Evolutionary conservation across 2,888 invertebrate species (phyloP).

Genomic region (Lasioglossum marginatum): DNA sequence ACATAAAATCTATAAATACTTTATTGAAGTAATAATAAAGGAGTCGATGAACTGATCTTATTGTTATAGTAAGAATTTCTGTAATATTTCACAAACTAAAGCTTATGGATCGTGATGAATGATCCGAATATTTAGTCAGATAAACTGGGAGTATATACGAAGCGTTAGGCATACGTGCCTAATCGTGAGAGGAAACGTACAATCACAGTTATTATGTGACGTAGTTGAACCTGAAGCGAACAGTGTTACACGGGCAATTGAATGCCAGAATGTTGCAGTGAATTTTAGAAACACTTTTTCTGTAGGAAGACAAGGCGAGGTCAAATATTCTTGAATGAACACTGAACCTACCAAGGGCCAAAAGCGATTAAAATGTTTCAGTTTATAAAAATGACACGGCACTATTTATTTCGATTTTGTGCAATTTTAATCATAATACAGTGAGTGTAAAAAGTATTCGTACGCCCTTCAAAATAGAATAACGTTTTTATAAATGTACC

Average conservation of each 20-base stretch:
- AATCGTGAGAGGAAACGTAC: conserved; percentile 44
- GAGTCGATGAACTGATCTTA: background rate
- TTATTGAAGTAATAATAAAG: background rate
- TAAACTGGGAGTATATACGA: background rate
- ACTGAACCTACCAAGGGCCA: too few species aligned
- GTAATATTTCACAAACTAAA: background rate
- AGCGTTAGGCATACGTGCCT: background rate
- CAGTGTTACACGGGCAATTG: conserved; percentile 30
- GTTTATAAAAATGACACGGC: too few species aligned
- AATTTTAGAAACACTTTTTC: background rate
- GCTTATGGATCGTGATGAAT: background rate
- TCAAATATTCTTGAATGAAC: background rate
- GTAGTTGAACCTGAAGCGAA: conserved; percentile 18
- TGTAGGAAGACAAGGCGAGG: background rate
- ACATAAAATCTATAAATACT: background rate
- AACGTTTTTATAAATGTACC: too few species aligned
- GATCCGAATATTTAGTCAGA: background rate
- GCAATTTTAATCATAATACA: too few species aligned
- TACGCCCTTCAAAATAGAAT: too few species aligned
- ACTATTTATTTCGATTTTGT: too few species aligned
- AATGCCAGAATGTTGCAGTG: background rate
- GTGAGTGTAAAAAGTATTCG: too few species aligned
- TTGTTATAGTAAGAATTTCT: background rate
- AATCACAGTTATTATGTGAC: conserved; percentile 53
- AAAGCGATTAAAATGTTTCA: too few species aligned